These are phyloP conservation scores for Adela reaumurella DNA, from an alignment of 2,888 invertebrate species.

Conservation along the genomic window DNA sequence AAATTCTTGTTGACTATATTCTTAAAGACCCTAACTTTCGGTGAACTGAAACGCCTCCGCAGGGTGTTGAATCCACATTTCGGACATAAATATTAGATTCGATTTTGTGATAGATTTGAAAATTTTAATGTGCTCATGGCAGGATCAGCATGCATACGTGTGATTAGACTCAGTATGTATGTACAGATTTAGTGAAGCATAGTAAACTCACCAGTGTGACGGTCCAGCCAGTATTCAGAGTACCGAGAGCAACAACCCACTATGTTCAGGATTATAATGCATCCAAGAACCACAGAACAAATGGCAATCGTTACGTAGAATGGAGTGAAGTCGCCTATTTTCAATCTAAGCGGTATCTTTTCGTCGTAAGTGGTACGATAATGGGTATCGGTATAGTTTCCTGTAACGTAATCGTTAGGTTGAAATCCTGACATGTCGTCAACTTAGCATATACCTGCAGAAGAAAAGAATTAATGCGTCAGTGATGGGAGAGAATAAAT, in stretches of 20 bases:
- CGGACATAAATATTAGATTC: too few species aligned
- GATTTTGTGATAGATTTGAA: too few species aligned
- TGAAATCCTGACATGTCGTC: conserved; percentile 41
- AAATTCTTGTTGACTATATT: too few species aligned
- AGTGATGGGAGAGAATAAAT: too few species aligned
- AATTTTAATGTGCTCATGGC: too few species aligned
- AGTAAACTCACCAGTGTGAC: conserved; percentile 74
- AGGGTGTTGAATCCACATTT: too few species aligned
- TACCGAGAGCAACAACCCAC: conserved; percentile 78
- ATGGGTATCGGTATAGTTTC: conserved; percentile 26
- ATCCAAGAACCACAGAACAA: conserved; percentile 67
- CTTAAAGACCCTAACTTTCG: too few species aligned
- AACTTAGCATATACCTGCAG: conserved; percentile 25
- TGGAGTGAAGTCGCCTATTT: conserved; percentile 71
- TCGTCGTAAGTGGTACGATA: not conserved
- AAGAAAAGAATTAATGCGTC: conserved; percentile 21
- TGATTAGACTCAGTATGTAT: too few species aligned
- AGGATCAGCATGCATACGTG: too few species aligned
- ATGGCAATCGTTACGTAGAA: conserved; percentile 81
- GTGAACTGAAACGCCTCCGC: too few species aligned
- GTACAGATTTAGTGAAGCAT: too few species aligned
- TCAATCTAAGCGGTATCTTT: conserved; percentile 10
- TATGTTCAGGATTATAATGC: conserved; percentile 72
- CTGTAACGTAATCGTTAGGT: conserved; percentile 40
- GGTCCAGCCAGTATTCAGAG: conserved; percentile 77